phyloP scores from a whole-genome alignment of 1,140 invertebrate genomes.

The Trichoplusia ni region DNA sequence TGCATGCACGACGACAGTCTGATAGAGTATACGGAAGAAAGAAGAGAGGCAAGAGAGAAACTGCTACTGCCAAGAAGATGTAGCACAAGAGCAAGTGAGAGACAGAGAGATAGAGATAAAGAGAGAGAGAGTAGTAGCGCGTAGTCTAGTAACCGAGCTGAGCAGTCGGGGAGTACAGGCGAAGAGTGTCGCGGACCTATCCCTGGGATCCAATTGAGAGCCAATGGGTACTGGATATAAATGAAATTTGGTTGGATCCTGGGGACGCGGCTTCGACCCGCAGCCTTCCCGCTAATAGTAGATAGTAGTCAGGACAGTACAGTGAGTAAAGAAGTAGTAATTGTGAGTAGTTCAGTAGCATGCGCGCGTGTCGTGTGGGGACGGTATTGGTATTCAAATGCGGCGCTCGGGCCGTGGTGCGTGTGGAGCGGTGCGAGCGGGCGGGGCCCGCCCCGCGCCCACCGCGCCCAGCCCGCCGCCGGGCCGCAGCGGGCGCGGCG shows the following conservation, averaged over 20 bases:
- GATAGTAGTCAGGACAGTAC: slow-evolving; percentile 66
- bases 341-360: slow-evolving; percentile 77
- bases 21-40: slow-evolving; percentile 77
- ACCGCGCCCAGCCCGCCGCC: background rate
- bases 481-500: background rate
- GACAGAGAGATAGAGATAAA: slow-evolving; percentile 75
- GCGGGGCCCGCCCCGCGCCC: background rate
- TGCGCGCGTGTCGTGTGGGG: slow-evolving; percentile 76
- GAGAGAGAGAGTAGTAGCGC: slow-evolving; percentile 70
- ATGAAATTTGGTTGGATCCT: slow-evolving; percentile 67
- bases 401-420: slow-evolving; percentile 78
- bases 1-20: slow-evolving; percentile 79
- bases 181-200: slow-evolving; percentile 65
- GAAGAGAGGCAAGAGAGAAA: slow-evolving; percentile 73
- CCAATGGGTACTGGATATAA: slow-evolving; percentile 44
- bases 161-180: slow-evolving; percentile 69
- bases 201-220: slow-evolving; percentile 61
- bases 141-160: slow-evolving; percentile 73
- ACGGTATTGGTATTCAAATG: slow-evolving; percentile 87
- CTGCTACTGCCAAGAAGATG: slow-evolving; percentile 76
- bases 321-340: slow-evolving; percentile 76
- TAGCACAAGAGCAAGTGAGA: slow-evolving; percentile 77
- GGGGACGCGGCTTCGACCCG: slow-evolving; percentile 68
- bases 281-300: slow-evolving; percentile 74
- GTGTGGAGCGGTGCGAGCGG: slow-evolving; percentile 54